Evolutionary conservation across 2,797 vertebrate species (phyloP).

Genomic region (Apodemus agrarius): DNA sequence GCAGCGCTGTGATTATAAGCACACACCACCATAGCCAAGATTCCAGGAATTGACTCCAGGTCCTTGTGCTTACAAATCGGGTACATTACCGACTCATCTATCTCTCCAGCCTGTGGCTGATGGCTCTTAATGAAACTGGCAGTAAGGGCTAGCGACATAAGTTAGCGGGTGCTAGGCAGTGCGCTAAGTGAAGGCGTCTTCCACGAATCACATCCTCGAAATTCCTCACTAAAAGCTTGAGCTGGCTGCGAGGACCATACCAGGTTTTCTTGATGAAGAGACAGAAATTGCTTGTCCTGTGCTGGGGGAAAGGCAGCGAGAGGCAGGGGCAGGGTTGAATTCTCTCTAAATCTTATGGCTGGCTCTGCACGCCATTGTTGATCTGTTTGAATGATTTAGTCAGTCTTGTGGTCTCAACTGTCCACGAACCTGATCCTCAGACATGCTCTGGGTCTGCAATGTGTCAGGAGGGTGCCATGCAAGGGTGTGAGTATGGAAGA

Average conservation of each 20-base stretch:
- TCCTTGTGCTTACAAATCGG: background rate
- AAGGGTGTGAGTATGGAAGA: background rate
- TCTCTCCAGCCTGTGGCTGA: background rate
- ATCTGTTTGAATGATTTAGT: background rate
- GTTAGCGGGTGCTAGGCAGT: too few species aligned
- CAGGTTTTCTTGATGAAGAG: background rate
- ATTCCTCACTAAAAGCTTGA: background rate
- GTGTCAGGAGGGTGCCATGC: background rate
- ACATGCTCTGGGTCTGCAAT: background rate
- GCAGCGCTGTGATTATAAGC: background rate
- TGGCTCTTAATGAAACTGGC: background rate
- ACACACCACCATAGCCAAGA: background rate
- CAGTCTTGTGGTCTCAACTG: background rate
- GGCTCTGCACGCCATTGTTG: fast-evolving
- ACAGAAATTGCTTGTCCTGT: background rate
- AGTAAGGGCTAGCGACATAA: fast-evolving
- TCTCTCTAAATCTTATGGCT: background rate
- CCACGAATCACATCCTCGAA: background rate
- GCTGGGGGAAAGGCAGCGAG: background rate
- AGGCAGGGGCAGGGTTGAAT: background rate
- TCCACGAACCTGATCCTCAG: background rate
- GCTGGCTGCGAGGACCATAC: background rate
- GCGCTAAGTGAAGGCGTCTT: fast-evolving
- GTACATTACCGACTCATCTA: background rate
- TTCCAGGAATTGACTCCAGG: background rate